phyloP scores from a whole-genome alignment of 2,888 invertebrate species.

The Acholoe squamosa region DNA sequence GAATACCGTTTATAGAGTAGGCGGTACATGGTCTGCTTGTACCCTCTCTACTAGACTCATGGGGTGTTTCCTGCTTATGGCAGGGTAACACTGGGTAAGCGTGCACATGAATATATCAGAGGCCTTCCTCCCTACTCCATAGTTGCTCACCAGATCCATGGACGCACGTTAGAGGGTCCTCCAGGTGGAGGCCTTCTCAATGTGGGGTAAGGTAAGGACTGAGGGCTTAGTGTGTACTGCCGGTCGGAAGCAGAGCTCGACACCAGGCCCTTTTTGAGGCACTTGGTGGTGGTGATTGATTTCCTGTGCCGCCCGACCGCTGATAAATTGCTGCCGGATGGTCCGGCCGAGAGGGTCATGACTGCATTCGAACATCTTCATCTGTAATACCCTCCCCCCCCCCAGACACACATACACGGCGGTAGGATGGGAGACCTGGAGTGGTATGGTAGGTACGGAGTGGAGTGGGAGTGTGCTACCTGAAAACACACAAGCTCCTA shows the following conservation, averaged over 20 bases:
- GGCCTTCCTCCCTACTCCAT: too few species aligned
- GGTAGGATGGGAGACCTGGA: neutral
- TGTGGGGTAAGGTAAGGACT: too few species aligned
- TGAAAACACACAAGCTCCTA: neutral
- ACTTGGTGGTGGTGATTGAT: slow-evolving; percentile 18
- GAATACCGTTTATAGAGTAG: too few species aligned
- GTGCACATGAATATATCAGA: too few species aligned
- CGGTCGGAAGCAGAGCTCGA: neutral
- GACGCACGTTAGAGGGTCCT: too few species aligned
- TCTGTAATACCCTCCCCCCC: neutral
- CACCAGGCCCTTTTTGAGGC: neutral
- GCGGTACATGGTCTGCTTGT: too few species aligned
- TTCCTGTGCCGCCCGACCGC: neutral
- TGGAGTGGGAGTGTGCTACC: neutral
- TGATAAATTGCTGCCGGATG: slow-evolving; percentile 43
- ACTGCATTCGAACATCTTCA: slow-evolving; percentile 37
- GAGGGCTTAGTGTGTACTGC: too few species aligned
- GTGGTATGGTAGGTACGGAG: slow-evolving; percentile 5
- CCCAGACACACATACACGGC: neutral
- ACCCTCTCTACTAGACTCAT: too few species aligned
- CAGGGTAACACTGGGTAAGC: too few species aligned
- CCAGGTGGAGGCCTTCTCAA: too few species aligned
- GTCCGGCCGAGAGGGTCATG: slow-evolving; percentile 35
- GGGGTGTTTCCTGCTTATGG: too few species aligned
- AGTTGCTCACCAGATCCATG: too few species aligned